phyloP scores from a whole-genome alignment of 1,140 invertebrate species.

The Aplysia californica region DNA sequence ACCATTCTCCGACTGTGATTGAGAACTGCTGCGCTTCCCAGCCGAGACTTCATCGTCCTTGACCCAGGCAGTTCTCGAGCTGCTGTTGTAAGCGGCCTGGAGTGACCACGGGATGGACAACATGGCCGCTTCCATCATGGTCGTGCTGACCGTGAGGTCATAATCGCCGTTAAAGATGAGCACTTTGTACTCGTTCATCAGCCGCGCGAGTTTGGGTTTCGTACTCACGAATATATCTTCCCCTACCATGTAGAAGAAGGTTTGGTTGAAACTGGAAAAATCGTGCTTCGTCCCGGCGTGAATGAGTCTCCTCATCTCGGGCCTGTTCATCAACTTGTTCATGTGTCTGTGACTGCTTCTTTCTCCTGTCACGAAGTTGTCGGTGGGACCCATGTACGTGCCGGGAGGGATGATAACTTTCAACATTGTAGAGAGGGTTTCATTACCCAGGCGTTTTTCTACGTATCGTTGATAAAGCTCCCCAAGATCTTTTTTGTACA shows the following conservation, averaged over 20 bases:
- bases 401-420: too few species aligned
- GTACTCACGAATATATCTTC: neutral
- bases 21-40: too few species aligned
- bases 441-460: too few species aligned
- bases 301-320: neutral
- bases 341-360: neutral
- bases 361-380: neutral
- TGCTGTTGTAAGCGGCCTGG: neutral
- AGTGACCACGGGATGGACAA: constrained; percentile 1
- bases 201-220: neutral
- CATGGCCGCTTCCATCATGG: neutral
- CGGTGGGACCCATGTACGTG: too few species aligned
- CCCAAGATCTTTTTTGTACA: too few species aligned
- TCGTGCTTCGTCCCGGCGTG: neutral
- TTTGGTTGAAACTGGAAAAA: neutral
- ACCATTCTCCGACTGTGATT: too few species aligned
- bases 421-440: too few species aligned
- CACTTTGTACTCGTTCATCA: constrained; percentile 1
- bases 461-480: too few species aligned
- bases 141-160: neutral
- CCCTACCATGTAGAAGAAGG: neutral
- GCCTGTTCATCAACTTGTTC: neutral
- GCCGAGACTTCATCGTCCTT: too few species aligned
- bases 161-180: constrained; percentile 9
- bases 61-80: neutral